phyloP scores from a whole-genome alignment of 2,797 vertebrate genomes.

The Megaceryle alcyon region DNA sequence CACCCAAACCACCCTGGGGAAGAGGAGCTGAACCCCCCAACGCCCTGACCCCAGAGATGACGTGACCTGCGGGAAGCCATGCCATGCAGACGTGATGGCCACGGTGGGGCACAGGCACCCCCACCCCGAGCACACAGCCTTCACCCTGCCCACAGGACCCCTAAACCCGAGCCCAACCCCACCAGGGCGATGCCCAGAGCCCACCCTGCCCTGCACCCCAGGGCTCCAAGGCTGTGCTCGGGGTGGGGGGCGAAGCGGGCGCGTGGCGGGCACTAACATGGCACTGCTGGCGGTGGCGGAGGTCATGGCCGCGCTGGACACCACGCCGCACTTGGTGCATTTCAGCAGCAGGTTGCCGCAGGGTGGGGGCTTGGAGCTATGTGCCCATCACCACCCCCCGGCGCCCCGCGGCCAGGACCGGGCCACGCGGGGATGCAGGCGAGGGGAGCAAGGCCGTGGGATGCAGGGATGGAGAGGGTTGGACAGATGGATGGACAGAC shows the following conservation, averaged over 20 bases:
- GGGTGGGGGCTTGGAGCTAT: constrained; percentile 77
- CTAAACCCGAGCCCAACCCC: accelerated
- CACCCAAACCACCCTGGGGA: neutral
- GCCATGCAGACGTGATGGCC: constrained; percentile 51
- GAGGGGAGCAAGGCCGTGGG: neutral
- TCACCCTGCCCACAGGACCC: neutral
- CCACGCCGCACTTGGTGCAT: constrained; percentile 98
- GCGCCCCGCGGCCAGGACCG: constrained; percentile 28
- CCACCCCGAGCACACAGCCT: constrained; percentile 34
- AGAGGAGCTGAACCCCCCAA: neutral
- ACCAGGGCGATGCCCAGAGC: neutral
- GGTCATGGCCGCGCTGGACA: constrained; percentile 94
- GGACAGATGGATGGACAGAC: neutral
- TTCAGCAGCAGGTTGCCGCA: constrained; percentile 89
- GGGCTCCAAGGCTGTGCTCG: neutral
- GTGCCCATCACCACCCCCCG: constrained; percentile 18
- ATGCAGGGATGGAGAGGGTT: neutral
- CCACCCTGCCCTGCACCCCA: neutral
- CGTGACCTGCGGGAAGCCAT: constrained; percentile 53
- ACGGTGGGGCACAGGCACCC: neutral
- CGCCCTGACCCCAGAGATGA: neutral
- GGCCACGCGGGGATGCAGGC: constrained; percentile 50
- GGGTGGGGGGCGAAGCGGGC: neutral
- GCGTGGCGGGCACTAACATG: constrained; percentile 89
- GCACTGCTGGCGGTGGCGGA: constrained; percentile 93